Conservation (phyloP, 2,797 vertebrate genomes). For the Sarcophilus harrisii region DNA sequence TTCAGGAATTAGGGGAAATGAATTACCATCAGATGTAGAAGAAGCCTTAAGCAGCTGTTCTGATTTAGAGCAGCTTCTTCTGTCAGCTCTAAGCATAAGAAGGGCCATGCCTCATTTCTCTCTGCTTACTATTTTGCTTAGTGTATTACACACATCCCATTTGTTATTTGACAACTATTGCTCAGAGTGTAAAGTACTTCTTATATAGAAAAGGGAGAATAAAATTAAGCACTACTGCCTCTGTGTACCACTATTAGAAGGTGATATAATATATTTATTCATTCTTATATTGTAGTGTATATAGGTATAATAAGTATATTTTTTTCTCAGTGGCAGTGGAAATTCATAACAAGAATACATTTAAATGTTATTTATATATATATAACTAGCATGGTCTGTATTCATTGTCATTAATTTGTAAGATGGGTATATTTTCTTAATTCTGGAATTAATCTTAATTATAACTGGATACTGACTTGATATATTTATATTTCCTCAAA, state of each 20-base stretch:
- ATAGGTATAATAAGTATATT: background rate
- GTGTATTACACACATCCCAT: background rate
- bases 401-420: background rate
- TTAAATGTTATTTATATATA: background rate
- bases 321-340: constrained; percentile 16
- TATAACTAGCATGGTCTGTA: background rate
- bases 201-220: background rate
- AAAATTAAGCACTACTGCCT: background rate
- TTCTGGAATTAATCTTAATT: background rate
- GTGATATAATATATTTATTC: background rate
- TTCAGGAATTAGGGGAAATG: background rate
- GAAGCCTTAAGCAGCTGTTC: background rate
- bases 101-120: background rate
- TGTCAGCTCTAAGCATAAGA: background rate
- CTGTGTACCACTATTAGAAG: background rate
- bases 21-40: background rate
- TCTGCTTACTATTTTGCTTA: background rate
- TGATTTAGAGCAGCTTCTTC: background rate
- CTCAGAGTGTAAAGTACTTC: background rate
- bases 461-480: background rate
- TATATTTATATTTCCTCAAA: background rate
- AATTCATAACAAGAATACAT: background rate
- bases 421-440: background rate
- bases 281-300: background rate
- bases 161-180: background rate